Percentiles rank a stretch among this genome's conserved stretches.
Conservation (phyloP, 2,888 invertebrate genomes). For the Mythimna pallens region DNA sequence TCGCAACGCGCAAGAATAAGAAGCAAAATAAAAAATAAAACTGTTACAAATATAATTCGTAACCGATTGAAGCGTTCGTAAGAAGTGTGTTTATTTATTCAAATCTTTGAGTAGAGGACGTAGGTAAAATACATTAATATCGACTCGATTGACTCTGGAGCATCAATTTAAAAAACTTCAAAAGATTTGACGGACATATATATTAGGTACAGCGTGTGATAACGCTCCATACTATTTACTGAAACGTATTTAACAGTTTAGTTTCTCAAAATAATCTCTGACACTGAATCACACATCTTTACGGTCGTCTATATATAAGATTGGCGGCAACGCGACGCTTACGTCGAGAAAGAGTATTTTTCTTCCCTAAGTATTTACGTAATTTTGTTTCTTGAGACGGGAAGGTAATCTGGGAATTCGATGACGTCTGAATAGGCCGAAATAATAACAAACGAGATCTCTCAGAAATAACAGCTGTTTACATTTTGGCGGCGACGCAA, state of each 20-base stretch:
- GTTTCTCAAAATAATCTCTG: constrained; percentile 76
- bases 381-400: constrained; percentile 22
- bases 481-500: constrained; percentile 11
- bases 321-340: constrained; percentile 48
- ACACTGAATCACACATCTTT: constrained; percentile 75
- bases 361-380: constrained; percentile 47
- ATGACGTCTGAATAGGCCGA: constrained; percentile 25
- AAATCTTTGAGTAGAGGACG: constrained; percentile 8
- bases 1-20: not conserved
- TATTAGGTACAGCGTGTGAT: constrained; percentile 31
- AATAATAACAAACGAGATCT: constrained; percentile 15
- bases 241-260: constrained; percentile 71
- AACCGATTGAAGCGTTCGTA: not conserved
- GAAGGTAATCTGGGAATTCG: constrained; percentile 18
- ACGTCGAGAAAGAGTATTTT: constrained; percentile 47
- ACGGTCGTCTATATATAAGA: constrained; percentile 66
- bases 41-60: not conserved
- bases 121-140: constrained; percentile 11
- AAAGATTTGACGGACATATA: constrained; percentile 10
- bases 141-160: not conserved
- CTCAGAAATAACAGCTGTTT: constrained; percentile 8
- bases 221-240: constrained; percentile 61
- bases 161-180: not conserved
- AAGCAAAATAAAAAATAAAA: not conserved
- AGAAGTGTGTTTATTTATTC: constrained; percentile 27